Evolutionary conservation across 1,140 invertebrate genomes (phyloP), one percentile per base, ranked within the genome.

Genomic region (Spodoptera litura): DNA sequence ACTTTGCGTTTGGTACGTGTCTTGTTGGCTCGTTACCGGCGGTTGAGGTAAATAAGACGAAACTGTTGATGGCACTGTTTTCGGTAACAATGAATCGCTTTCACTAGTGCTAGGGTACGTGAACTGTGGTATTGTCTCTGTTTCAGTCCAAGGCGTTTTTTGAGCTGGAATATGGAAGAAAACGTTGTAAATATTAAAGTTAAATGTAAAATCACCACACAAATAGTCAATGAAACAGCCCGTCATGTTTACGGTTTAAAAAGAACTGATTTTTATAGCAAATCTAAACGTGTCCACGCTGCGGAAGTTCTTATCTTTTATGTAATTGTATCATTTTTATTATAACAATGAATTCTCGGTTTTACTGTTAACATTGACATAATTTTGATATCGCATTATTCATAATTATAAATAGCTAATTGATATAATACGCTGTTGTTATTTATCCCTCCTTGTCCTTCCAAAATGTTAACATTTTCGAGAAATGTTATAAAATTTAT

Each of bases 111-210:
- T 83, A 59, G 89, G 85, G 81, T 91, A 94, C 31, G 87, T 89
- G 82, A 92, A 91, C 68, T 94, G 89, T 12, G 88, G 83, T 38
- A 85, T 81, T 61, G 80, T 87, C 56, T 93, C 92, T 13, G 88
- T 88, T 80, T 94, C 92, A 72, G 87, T 91, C 93, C 92, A 93
- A 44, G 90, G 81, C 31, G 91, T 85, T 84, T 93, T 94, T 88
- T 94, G 91, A 85, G 91, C 93, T 94, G 93, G 79, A 94, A 94
- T 72, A 72, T 88, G 83, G 81, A 85, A 87, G 15, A 88, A 87
- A 81, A 80, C 81, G 85, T 87, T 87, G 78, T 89, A 89, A 70
- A 89, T 71, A 71, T 82, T 83, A 80, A 83, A 84, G 68, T 82
- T 83, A 80, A 83, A 84, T n/a, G 80, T 79, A 49, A 85, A 80